Conservation (phyloP, 2,888 invertebrate species). For the Nymphalis polychloros region DNA sequence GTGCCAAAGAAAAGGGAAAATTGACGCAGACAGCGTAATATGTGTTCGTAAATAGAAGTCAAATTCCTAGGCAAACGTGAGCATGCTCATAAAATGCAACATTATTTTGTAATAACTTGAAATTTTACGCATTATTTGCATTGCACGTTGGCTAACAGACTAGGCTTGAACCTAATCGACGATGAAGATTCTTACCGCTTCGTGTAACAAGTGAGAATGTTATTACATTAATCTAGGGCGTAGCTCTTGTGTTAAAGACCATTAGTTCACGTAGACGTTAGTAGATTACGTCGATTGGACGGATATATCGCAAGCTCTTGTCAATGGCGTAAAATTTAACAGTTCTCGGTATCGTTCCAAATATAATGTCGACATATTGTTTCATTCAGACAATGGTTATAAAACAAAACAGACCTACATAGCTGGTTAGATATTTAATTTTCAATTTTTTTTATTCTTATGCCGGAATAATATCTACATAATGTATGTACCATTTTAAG, state of each 20-base stretch:
- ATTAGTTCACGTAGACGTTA: constrained; percentile 12
- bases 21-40: too few species aligned
- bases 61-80: constrained; percentile 1
- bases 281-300: constrained; percentile 20
- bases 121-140: constrained; percentile 63
- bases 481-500: neutral
- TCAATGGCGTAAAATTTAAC: constrained; percentile 23
- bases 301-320: constrained; percentile 23
- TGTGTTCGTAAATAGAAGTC: neutral
- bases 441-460: too few species aligned
- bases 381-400: constrained; percentile 12
- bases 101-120: constrained; percentile 35
- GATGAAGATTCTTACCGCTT: constrained; percentile 38
- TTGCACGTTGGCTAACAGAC: constrained; percentile 54
- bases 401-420: neutral
- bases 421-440: neutral
- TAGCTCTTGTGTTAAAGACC: constrained; percentile 12
- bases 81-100: constrained; percentile 29
- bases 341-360: constrained; percentile 20
- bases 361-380: constrained; percentile 14
- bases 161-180: constrained; percentile 47
- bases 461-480: neutral
- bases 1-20: too few species aligned
- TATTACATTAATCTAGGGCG: constrained; percentile 25
- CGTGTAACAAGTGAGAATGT: constrained; percentile 21